These are phyloP conservation scores for Troides helena DNA, from an alignment of 2,888 invertebrate genomes.

Conservation along the genomic window DNA sequence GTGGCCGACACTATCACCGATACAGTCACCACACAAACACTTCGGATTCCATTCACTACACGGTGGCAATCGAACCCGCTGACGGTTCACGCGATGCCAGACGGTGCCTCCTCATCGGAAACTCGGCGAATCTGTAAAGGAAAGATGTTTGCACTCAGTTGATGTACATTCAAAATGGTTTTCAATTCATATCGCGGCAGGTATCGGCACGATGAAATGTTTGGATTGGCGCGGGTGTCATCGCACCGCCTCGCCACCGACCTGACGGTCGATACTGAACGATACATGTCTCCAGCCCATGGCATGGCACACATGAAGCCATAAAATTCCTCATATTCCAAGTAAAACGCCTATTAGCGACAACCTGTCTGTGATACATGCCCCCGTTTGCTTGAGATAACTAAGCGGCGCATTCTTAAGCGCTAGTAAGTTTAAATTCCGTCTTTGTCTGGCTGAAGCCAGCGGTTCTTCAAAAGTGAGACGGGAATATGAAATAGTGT, in stretches of 20 bases:
- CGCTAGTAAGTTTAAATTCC: constrained; percentile 56
- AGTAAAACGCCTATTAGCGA: constrained; percentile 77
- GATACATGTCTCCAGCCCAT: constrained; percentile 63
- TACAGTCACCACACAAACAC: constrained; percentile 76
- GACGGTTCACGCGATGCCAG: constrained; percentile 64
- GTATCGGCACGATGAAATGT: constrained; percentile 56
- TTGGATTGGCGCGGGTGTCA: constrained; percentile 69
- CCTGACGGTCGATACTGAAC: constrained; percentile 57
- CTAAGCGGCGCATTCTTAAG: constrained; percentile 63
- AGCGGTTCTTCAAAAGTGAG: constrained; percentile 64
- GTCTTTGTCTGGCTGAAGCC: constrained; percentile 69
- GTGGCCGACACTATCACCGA: constrained; percentile 77
- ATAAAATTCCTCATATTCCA: constrained; percentile 65
- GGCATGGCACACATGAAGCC: constrained; percentile 72
- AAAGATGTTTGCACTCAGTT: constrained; percentile 65
- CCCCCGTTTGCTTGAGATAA: constrained; percentile 67
- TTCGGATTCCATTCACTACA: constrained; percentile 80
- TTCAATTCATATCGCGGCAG: constrained; percentile 52
- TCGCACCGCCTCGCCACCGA: constrained; percentile 52
- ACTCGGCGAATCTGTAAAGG: constrained; percentile 75
- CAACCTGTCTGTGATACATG: constrained; percentile 73
- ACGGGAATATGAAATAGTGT: constrained; percentile 70
- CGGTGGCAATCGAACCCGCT: constrained; percentile 62
- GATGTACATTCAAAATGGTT: constrained; percentile 65
- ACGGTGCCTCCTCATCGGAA: constrained; percentile 77